A percentile compares a stretch with the other conserved stretches of the same genome.
phyloP scores from a whole-genome alignment of 2,113 vertebrate genomes.

The Pyrgilauda ruficollis region DNA sequence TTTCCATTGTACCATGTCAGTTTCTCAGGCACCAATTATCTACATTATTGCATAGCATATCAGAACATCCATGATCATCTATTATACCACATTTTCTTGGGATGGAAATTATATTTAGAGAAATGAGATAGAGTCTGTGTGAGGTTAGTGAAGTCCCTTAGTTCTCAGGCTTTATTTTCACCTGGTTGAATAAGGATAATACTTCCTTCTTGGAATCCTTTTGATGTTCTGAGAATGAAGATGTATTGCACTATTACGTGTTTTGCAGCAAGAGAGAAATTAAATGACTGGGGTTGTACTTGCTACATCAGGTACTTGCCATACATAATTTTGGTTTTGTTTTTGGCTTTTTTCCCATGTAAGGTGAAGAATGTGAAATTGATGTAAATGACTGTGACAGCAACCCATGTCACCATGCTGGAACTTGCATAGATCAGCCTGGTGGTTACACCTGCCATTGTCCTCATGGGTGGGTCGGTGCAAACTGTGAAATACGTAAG shows the following conservation, averaged over 20 bases:
- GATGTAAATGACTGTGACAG: constrained; percentile 94
- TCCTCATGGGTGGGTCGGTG: constrained; percentile 92
- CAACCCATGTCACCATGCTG: constrained; percentile 91
- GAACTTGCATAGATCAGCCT: constrained; percentile 92
- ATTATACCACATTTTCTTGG: neutral
- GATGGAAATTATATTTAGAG: neutral
- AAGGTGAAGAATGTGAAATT: constrained; percentile 91
- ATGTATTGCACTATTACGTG: neutral
- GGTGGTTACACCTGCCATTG: constrained; percentile 93
- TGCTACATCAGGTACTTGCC: neutral
- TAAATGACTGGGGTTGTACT: neutral
- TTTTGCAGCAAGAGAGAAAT: neutral
- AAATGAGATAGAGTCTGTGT: neutral
- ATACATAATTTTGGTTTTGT: neutral
- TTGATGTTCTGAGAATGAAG: neutral
- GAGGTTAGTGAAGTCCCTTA: neutral
- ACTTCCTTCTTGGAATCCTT: neutral
- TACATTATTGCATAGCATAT: neutral
- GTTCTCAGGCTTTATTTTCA: neutral
- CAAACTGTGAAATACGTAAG: constrained; percentile 97
- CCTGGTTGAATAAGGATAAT: neutral
- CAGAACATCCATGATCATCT: neutral
- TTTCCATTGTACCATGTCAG: neutral
- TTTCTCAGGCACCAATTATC: neutral
- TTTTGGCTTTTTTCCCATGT: neutral